Conservation (phyloP, 2,797 vertebrate genomes). For the Myotis findleyi region DNA sequence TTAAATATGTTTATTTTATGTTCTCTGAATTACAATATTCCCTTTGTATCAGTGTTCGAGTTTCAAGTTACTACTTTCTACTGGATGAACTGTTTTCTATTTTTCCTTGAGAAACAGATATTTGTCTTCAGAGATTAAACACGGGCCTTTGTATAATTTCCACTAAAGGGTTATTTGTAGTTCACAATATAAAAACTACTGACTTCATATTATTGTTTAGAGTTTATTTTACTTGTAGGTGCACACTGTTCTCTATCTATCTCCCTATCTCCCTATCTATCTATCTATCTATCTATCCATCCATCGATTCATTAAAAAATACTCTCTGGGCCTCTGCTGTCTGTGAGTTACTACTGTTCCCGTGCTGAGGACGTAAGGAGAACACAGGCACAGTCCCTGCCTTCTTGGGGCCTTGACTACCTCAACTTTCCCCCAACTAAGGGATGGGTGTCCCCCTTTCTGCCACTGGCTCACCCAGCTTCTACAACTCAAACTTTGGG, state of each 20-base stretch:
- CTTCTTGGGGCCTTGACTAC: too few relatives aligned
- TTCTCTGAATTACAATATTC: conserved; percentile 79
- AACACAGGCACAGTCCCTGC: neutral
- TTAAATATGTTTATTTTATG: conserved; percentile 88
- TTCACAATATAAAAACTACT: neutral
- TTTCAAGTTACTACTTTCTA: conserved; percentile 73
- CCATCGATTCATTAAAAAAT: neutral
- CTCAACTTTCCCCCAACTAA: rapidly evolving
- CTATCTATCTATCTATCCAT: neutral
- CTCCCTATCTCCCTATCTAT: neutral
- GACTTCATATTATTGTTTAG: neutral
- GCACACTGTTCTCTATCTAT: neutral
- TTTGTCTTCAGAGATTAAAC: neutral
- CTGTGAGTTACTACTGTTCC: neutral
- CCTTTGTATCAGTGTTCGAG: conserved; percentile 77
- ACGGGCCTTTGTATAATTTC: neutral
- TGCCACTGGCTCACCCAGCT: neutral
- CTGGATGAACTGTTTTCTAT: conserved; percentile 53
- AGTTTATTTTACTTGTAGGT: neutral
- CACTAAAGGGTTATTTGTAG: neutral
- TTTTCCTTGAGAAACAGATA: conserved; percentile 77
- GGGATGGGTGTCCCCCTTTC: too few relatives aligned
- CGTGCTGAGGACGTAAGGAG: neutral
- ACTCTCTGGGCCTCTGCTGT: neutral
- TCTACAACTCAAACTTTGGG: neutral